Evolutionary conservation across 2,797 vertebrate species (phyloP).

Genomic region (Poecile montanus): DNA sequence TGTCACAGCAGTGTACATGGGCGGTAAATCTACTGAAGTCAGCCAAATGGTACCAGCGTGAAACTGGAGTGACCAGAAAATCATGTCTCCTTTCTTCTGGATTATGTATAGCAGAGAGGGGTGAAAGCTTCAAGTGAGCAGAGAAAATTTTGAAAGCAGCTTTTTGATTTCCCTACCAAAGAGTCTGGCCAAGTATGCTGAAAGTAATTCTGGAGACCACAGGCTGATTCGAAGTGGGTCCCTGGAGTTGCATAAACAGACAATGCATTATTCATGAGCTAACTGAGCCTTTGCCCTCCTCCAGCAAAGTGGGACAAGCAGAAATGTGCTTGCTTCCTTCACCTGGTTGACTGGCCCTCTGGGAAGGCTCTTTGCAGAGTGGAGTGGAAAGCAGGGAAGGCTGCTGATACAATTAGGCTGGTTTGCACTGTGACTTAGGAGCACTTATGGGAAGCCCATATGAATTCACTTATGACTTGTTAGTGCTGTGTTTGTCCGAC

Average conservation of each 20-base stretch:
- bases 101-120: neutral
- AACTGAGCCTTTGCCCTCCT: neutral
- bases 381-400: neutral
- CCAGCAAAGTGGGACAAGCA: neutral
- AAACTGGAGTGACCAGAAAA: constrained; percentile 56
- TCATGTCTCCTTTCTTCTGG: constrained; percentile 20
- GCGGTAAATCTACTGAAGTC: constrained; percentile 19
- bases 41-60: constrained; percentile 12
- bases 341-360: neutral
- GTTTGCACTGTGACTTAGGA: neutral
- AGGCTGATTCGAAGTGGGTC: constrained; percentile 21
- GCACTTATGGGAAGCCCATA: neutral
- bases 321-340: neutral
- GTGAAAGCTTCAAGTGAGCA: constrained; percentile 11
- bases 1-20: constrained; percentile 3
- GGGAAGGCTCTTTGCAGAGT: neutral
- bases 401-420: neutral
- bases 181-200: neutral
- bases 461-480: neutral
- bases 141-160: constrained; percentile 56
- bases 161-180: constrained; percentile 44
- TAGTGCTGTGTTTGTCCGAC: neutral
- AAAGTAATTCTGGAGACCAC: constrained; percentile 34
- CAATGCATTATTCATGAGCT: neutral
- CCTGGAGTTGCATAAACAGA: neutral